Evolutionary conservation across 2,113 vertebrate species (phyloP).

Genomic region (Callocephalon fimbriatum): DNA sequence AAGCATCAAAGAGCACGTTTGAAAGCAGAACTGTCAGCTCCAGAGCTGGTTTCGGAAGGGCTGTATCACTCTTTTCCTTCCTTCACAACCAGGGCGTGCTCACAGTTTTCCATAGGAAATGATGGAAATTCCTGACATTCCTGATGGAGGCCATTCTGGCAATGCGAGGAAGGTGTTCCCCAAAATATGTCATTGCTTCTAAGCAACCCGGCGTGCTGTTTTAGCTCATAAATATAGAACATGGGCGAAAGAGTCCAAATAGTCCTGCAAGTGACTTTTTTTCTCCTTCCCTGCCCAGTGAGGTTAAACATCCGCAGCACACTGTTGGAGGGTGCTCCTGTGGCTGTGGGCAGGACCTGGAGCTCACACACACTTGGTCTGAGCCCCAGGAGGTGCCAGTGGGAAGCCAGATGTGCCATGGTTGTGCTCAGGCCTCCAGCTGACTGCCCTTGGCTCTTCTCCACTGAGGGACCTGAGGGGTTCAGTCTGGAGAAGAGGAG

Average conservation of each 20-base stretch:
- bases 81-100: not conserved
- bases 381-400: not conserved
- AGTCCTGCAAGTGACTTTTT: not conserved
- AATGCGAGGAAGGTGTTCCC: not conserved
- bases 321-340: rapidly evolving
- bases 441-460: not conserved
- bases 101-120: constrained; percentile 55
- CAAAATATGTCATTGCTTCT: not conserved
- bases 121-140: constrained; percentile 66
- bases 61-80: constrained; percentile 69
- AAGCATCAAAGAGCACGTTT: not conserved
- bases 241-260: not conserved
- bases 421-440: not conserved
- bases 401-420: rapidly evolving
- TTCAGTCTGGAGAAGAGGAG: not conserved
- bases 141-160: not conserved
- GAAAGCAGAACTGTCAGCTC: constrained; percentile 3
- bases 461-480: not conserved
- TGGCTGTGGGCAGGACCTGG: not conserved
- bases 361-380: rapidly evolving
- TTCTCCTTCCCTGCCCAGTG: not conserved
- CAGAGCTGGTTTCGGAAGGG: constrained; percentile 23
- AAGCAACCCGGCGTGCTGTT: not conserved
- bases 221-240: not conserved
- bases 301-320: rapidly evolving